A percentile compares a stretch with the other conserved stretches of the same genome.
Evolutionary conservation across 23 tunicate genomes (phyloP).

Genomic region (Aplidium turbinatum): DNA sequence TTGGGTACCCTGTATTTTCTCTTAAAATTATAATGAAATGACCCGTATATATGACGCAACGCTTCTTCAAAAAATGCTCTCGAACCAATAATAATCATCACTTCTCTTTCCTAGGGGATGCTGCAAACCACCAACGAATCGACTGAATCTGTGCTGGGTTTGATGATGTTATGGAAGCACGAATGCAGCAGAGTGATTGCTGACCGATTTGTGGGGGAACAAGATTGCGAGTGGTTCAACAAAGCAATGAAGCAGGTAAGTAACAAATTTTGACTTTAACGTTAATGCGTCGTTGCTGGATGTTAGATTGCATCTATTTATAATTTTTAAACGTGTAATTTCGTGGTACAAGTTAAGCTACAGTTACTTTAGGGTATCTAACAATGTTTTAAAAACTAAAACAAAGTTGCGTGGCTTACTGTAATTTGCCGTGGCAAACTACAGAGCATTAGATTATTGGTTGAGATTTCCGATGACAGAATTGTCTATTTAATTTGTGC

Average conservation of each 20-base stretch:
- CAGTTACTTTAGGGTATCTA: neutral
- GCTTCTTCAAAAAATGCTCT: no score
- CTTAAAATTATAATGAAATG: no score
- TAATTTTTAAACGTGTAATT: no score
- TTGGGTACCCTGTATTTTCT: no score
- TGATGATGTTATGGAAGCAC: slow-evolving; percentile 88
- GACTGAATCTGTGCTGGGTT: slow-evolving; percentile 21
- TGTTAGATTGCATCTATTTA: no score
- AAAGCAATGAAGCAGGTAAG: slow-evolving; percentile 75
- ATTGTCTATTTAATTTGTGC: no score
- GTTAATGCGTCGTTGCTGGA: no score
- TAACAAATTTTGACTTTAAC: no score
- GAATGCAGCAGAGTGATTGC: slow-evolving; percentile 93
- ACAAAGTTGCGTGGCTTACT: neutral
- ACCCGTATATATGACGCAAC: no score
- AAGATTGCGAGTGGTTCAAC: slow-evolving; percentile 85
- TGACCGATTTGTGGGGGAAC: slow-evolving; percentile 83
- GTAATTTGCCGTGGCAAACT: neutral
- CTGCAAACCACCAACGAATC: slow-evolving; percentile 63
- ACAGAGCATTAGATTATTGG: no score
- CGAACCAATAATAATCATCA: no score
- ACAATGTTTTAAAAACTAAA: neutral
- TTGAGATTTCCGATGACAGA: no score
- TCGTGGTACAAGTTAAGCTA: neutral
- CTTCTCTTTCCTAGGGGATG: slow-evolving; percentile 57